Conservation (phyloP, 2,797 vertebrate genomes). For the Cuculus canorus region DNA sequence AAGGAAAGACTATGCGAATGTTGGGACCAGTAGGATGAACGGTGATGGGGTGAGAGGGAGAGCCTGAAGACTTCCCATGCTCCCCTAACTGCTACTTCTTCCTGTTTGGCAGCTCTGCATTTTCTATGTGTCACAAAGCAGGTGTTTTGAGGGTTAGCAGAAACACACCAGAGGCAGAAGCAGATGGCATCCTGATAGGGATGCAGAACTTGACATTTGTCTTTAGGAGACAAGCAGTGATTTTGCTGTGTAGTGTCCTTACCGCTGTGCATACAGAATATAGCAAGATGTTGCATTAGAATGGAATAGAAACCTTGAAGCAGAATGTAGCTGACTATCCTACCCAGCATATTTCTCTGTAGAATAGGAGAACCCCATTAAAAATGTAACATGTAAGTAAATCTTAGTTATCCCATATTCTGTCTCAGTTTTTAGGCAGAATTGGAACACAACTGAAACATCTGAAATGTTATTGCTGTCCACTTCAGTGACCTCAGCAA, state of each 20-base stretch:
- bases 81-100: neutral
- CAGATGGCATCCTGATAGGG: neutral
- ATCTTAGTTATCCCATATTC: neutral
- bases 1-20: neutral
- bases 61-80: neutral
- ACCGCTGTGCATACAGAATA: neutral
- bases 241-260: neutral
- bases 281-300: neutral
- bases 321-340: neutral
- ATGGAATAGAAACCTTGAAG: neutral
- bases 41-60: neutral
- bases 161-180: neutral
- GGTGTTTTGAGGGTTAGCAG: neutral
- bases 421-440: neutral
- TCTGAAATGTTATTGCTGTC: neutral
- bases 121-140: neutral
- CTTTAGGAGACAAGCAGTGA: neutral
- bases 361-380: neutral
- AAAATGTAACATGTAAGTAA: neutral
- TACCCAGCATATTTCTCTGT: neutral
- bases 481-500: neutral
- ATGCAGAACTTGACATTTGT: neutral
- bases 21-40: neutral
- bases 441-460: neutral
- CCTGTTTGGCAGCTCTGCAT: neutral